Conservation (phyloP, 2,797 vertebrate species). For the Esox masquinongy region DNA sequence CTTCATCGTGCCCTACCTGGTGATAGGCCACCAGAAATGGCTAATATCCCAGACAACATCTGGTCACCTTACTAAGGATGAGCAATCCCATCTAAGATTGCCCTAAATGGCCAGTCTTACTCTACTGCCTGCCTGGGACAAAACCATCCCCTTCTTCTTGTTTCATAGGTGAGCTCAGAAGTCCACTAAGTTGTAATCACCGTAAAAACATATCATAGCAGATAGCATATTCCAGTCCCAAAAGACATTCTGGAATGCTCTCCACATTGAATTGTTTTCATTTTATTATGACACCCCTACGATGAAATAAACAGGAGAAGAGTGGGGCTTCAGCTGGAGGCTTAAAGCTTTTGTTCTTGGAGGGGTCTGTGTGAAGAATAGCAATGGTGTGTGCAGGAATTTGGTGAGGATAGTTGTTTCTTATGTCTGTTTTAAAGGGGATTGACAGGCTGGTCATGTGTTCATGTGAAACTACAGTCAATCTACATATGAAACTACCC, state of each 20-base stretch:
- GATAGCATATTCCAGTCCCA: constrained; percentile 12
- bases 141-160: neutral
- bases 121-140: neutral
- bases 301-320: constrained; percentile 14
- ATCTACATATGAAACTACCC: neutral
- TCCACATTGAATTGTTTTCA: constrained; percentile 31
- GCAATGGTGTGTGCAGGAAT: neutral
- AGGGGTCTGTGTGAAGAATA: constrained; percentile 1
- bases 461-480: constrained; percentile 2
- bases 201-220: constrained; percentile 10
- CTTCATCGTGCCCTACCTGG: too few relatives aligned
- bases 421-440: neutral
- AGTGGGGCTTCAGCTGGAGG: constrained; percentile 21
- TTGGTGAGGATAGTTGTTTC: neutral
- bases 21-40: too few relatives aligned
- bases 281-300: constrained; percentile 33
- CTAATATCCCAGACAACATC: too few relatives aligned
- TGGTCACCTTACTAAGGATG: neutral
- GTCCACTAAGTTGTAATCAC: constrained; percentile 29
- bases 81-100: neutral
- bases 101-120: neutral
- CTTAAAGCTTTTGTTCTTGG: constrained; percentile 13
- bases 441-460: neutral
- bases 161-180: constrained; percentile 17
- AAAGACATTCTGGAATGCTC: constrained; percentile 26